Evolutionary conservation across 2,888 invertebrate genomes (phyloP), one percentile per base, ranked within the genome.

Genomic region (Chrysolina oricalcia): DNA sequence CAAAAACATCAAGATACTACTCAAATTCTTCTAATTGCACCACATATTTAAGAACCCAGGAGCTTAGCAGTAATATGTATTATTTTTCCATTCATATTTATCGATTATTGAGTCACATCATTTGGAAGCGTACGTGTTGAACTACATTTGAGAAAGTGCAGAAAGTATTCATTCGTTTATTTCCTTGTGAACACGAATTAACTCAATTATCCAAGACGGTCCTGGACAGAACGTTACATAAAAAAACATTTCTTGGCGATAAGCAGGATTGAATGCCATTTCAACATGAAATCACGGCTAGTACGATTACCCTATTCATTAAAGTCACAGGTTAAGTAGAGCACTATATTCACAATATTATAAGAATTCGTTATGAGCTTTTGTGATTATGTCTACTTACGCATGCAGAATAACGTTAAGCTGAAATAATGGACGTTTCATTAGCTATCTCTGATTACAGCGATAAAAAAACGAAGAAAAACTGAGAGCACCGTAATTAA

Each of bases 241-340:
- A 59, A 17, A 27, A 27, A 27, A 15, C 27, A 13, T 10, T n/a
- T 59, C 27, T 21, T 59, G 35, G 1, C 27, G 35, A 27, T 59
- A 59, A 59, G 59, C 10, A 8, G 9, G 9, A 27, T 2, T 59
- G 59, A 59, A 35, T 27, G 59, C 17, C 59, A 27, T 59, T 59
- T 59, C 35, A 23, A 27, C 59, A 59, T 59, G 23, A 59, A 35
- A 15, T 59, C 35, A 35, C 35, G 35, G 15, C 13, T 35, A 59
- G 59, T 48, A 23, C 23, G 46, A 53, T 67, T 67, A 53, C 35
- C 59, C 17, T 59, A 68, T 68, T 68, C 68, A 68, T 68, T 21
- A 53, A 48, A 71, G 78, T 78, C 76, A 74, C 56, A 68, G 77
- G 74, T 77, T 75, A 78, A 79, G 76, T 72, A 76, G 73, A 73